Evolutionary conservation across 2,797 vertebrate species (phyloP).

Genomic region (Vultur gryphus): DNA sequence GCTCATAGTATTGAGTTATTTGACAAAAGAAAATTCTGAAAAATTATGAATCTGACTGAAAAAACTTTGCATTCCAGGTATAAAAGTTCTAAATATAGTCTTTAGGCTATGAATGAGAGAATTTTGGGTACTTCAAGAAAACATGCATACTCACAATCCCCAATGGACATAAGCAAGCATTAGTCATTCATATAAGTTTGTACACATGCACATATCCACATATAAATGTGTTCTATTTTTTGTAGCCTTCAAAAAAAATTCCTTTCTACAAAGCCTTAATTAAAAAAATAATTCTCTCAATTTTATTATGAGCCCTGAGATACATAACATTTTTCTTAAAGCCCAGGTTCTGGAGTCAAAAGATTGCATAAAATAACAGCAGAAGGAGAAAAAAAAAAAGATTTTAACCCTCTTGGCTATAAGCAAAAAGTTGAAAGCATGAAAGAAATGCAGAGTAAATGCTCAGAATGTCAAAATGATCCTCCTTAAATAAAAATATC

Average conservation of each 20-base stretch:
- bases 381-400: not conserved
- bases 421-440: not conserved
- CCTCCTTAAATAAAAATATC: conserved; percentile 19
- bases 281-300: not conserved
- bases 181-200: not conserved
- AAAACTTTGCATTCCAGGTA: not conserved
- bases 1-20: not conserved
- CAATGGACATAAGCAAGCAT: not conserved
- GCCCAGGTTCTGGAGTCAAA: not conserved
- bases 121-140: not conserved
- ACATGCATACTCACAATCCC: not conserved
- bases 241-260: not conserved
- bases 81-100: not conserved
- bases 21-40: not conserved
- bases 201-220: too few relatives aligned
- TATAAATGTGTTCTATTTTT: not conserved
- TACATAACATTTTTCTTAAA: not conserved
- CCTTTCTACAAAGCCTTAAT: not conserved
- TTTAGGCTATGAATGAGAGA: not conserved
- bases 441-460: conserved; percentile 11
- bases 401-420: not conserved
- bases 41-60: not conserved
- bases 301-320: not conserved
- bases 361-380: not conserved
- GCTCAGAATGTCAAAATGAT: conserved; percentile 31